Conservation (phyloP, 2,113 vertebrate species). For the Xiphophorus maculatus region DNA sequence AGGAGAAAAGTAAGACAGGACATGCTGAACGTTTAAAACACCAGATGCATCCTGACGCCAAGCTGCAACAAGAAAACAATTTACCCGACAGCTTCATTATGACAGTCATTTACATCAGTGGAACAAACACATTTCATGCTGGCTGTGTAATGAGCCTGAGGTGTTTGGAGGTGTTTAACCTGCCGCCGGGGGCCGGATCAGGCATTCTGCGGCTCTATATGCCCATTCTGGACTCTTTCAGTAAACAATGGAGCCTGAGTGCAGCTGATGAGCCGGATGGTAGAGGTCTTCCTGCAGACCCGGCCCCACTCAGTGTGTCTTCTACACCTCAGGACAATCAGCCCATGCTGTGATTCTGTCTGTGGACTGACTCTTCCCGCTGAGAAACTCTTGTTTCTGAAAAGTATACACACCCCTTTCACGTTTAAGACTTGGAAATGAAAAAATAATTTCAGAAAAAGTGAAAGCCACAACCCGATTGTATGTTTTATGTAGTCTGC, state of each 20-base stretch:
- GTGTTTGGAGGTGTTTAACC: slow-evolving; percentile 73
- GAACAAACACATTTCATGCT: slow-evolving; percentile 16
- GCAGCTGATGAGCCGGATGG: slow-evolving; percentile 69
- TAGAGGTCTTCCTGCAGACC: slow-evolving; percentile 45
- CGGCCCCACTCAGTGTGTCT: slow-evolving; percentile 34
- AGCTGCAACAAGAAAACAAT: slow-evolving; percentile 21
- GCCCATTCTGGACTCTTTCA: slow-evolving; percentile 14
- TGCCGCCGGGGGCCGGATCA: slow-evolving; percentile 55
- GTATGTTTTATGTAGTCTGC: too few species aligned
- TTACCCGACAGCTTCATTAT: slow-evolving; percentile 15
- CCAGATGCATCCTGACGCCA: slow-evolving; percentile 8
- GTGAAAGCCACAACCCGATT: too few species aligned
- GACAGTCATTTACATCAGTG: slow-evolving; percentile 31
- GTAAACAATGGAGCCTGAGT: slow-evolving; percentile 59
- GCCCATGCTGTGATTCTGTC: slow-evolving; percentile 43
- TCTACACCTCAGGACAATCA: slow-evolving; percentile 59
- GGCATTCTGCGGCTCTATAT: slow-evolving; percentile 17
- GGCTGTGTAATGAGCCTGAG: slow-evolving; percentile 59
- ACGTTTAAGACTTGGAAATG: background rate
- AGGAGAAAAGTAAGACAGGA: background rate
- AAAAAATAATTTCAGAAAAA: background rate
- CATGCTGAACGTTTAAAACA: too few species aligned
- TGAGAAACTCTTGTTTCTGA: slow-evolving; percentile 6
- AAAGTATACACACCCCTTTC: background rate
- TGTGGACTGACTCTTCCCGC: slow-evolving; percentile 56